Evolutionary conservation across 2,797 vertebrate genomes (phyloP).

Genomic region (Erpetoichthys calabaricus): DNA sequence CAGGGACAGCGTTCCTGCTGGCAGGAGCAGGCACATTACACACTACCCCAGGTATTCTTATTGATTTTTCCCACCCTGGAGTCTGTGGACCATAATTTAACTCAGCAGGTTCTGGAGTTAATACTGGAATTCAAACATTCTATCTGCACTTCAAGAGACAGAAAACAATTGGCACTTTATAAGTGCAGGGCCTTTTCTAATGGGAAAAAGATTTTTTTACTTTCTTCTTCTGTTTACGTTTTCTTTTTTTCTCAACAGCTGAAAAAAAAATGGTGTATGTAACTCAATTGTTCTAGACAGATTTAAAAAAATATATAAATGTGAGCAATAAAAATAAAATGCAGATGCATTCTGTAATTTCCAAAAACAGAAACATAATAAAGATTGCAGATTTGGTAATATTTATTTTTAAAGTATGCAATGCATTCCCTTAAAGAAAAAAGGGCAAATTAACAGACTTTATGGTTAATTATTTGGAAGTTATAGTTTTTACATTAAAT

Average conservation of each 20-base stretch:
- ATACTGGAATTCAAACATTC: conserved; percentile 64
- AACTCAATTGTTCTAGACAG: too few relatives aligned
- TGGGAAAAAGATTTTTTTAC: conserved; percentile 48
- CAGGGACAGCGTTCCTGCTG: conserved; percentile 79
- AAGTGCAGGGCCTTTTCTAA: conserved; percentile 50
- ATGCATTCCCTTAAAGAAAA: too few relatives aligned
- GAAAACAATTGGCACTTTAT: conserved; percentile 63
- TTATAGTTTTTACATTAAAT: too few relatives aligned
- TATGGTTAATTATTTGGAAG: too few relatives aligned
- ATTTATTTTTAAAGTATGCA: too few relatives aligned
- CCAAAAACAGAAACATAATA: too few relatives aligned
- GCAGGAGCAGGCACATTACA: conserved; percentile 82
- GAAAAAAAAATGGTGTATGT: too few relatives aligned
- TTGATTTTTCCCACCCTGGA: conserved; percentile 89
- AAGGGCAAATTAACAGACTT: too few relatives aligned
- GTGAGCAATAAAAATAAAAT: too few relatives aligned
- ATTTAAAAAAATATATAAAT: too few relatives aligned
- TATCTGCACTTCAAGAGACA: conserved; percentile 62
- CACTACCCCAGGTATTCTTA: conserved; percentile 80
- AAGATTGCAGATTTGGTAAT: too few relatives aligned
- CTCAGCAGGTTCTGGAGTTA: conserved; percentile 78
- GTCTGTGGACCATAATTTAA: conserved; percentile 92
- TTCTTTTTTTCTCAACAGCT: conserved; percentile 7
- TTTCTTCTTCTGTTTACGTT: conserved; percentile 31
- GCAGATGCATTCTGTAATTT: too few relatives aligned